A percentile compares a stretch with the other conserved stretches of the same genome.
phyloP scores from a whole-genome alignment of 2,888 invertebrate species.

The Apotomis capreana region DNA sequence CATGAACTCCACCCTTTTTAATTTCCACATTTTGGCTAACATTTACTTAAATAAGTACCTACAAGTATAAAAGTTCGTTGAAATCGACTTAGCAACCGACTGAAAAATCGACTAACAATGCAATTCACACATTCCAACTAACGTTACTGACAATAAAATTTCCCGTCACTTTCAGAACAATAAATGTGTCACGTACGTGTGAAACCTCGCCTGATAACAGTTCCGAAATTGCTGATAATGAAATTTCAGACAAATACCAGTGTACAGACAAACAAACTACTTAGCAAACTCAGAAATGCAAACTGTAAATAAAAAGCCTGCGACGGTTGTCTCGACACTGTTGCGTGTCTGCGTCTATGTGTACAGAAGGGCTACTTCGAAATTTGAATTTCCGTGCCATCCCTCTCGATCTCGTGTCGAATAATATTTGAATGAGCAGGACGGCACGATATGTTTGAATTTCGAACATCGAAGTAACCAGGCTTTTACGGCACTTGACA shows the following conservation, averaged over 20 bases:
- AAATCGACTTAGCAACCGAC: background rate
- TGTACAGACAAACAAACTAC: slow-evolving; percentile 30
- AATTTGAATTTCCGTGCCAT: too few species aligned
- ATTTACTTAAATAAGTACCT: background rate
- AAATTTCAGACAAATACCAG: slow-evolving; percentile 19
- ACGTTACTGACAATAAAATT: background rate
- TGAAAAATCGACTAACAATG: background rate
- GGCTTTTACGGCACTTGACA: slow-evolving; percentile 33
- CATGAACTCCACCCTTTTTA: too few species aligned
- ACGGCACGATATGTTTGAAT: too few species aligned
- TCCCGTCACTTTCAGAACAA: slow-evolving; percentile 2
- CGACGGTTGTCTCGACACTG: slow-evolving; percentile 35
- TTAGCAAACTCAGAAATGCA: slow-evolving; percentile 30
- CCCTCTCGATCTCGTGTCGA: too few species aligned
- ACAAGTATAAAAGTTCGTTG: background rate
- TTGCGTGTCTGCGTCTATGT: slow-evolving; percentile 17
- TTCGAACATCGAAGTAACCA: too few species aligned
- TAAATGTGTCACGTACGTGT: slow-evolving; percentile 14
- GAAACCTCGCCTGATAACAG: slow-evolving; percentile 19
- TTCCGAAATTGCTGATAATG: slow-evolving; percentile 24
- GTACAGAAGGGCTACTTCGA: slow-evolving; percentile 8
- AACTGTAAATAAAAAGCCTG: slow-evolving; percentile 31
- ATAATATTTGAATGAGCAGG: too few species aligned
- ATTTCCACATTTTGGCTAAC: too few species aligned
- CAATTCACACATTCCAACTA: slow-evolving; percentile 13